Evolutionary conservation across 2,797 vertebrate genomes (phyloP).

Genomic region (Gadopsis marmoratus): DNA sequence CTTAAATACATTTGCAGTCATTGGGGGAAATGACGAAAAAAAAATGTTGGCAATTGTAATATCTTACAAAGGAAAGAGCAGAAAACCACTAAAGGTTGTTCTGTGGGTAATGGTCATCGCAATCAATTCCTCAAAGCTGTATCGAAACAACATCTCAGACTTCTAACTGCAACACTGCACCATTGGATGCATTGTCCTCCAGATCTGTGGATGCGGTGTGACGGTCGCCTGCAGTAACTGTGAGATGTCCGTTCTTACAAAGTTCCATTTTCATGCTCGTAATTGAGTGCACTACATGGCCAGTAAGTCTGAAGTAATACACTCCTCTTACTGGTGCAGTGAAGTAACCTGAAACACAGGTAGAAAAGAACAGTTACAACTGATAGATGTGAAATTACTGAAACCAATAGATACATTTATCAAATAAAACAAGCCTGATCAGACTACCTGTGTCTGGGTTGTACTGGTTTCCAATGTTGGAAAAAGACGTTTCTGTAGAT

Average conservation of each 20-base stretch:
- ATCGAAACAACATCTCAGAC: constrained; percentile 47
- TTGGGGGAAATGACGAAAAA: neutral
- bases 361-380: neutral
- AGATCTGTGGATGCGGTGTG: accelerated
- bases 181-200: constrained; percentile 50
- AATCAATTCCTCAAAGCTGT: accelerated
- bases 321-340: constrained; percentile 50
- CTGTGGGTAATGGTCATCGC: constrained; percentile 54
- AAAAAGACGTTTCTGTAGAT: constrained; percentile 52
- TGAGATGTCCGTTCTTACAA: constrained; percentile 9
- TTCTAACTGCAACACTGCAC: constrained; percentile 43
- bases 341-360: constrained; percentile 47
- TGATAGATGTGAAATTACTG: neutral
- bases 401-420: neutral
- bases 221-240: neutral
- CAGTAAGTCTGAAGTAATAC: constrained; percentile 55
- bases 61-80: constrained; percentile 48
- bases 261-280: accelerated
- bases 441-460: constrained; percentile 48
- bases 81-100: constrained; percentile 62
- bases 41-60: neutral
- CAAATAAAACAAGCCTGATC: neutral
- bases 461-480: constrained; percentile 62
- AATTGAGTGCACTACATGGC: accelerated
- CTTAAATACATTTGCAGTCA: neutral